Conservation (phyloP, 1,140 invertebrate genomes). For the Fopius arisanus region DNA sequence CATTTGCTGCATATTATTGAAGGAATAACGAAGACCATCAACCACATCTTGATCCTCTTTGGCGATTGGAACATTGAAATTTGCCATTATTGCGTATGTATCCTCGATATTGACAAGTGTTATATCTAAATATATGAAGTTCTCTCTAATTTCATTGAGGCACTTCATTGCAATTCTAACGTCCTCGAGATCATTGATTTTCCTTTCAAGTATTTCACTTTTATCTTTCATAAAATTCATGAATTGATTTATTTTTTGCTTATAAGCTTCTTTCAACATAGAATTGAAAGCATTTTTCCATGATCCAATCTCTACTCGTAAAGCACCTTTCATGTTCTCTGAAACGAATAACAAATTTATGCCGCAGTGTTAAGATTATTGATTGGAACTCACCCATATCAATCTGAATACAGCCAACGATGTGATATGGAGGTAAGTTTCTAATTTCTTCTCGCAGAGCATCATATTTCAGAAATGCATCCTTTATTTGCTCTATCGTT, state of each 20-base stretch:
- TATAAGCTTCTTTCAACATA: slow-evolving; percentile 69
- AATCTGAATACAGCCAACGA: slow-evolving; percentile 75
- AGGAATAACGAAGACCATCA: slow-evolving; percentile 79
- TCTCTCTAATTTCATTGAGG: slow-evolving; percentile 76
- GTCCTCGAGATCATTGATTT: slow-evolving; percentile 78
- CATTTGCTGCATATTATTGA: slow-evolving; percentile 77
- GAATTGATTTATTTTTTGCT: slow-evolving; percentile 70
- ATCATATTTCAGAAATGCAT: slow-evolving; percentile 78
- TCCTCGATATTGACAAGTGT: slow-evolving; percentile 79
- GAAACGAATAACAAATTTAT: slow-evolving; percentile 40
- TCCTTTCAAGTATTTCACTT: slow-evolving; percentile 71
- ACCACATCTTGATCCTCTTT: slow-evolving; percentile 82
- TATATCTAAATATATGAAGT: slow-evolving; percentile 78
- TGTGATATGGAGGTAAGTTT: slow-evolving; percentile 69
- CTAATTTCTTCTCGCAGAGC: slow-evolving; percentile 71
- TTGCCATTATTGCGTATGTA: slow-evolving; percentile 76
- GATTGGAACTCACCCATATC: slow-evolving; percentile 67
- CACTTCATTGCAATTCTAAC: slow-evolving; percentile 78
- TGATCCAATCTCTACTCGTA: slow-evolving; percentile 74
- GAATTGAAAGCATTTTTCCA: slow-evolving; percentile 77
- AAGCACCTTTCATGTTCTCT: slow-evolving; percentile 75
- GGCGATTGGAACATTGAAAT: slow-evolving; percentile 76
- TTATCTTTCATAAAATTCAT: slow-evolving; percentile 76
- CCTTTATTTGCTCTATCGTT: slow-evolving; percentile 75
- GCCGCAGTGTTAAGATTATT: too few relatives aligned